These are phyloP conservation scores for Elaphurus davidianus DNA, from an alignment of 2,113 vertebrate species.

Conservation along the genomic window DNA sequence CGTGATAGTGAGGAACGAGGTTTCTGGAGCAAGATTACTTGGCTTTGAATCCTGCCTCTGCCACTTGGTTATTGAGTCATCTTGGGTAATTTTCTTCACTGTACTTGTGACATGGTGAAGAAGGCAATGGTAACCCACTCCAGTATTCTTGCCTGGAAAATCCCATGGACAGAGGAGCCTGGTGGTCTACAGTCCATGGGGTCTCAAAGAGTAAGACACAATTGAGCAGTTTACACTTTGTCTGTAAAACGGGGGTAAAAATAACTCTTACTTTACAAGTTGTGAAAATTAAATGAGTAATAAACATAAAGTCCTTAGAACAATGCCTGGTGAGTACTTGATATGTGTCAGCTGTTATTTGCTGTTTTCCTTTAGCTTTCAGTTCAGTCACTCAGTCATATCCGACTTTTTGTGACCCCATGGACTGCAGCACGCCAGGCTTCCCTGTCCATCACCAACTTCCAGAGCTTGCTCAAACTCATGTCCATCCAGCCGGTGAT, in stretches of 20 bases:
- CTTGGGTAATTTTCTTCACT: background rate
- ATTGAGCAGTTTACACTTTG: background rate
- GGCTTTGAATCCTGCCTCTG: background rate
- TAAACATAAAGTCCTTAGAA: background rate
- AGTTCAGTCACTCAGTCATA: background rate
- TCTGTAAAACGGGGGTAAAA: background rate
- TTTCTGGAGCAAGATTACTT: background rate
- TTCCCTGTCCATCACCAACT: background rate
- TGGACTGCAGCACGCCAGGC: background rate
- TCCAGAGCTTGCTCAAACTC: background rate
- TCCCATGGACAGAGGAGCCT: background rate
- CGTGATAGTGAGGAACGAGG: background rate
- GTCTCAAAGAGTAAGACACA: background rate
- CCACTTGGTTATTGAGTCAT: background rate
- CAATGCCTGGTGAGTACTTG: background rate
- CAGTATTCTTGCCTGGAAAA: background rate
- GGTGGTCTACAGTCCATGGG: background rate
- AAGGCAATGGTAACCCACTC: background rate
- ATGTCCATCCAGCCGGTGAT: background rate
- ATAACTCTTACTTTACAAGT: background rate
- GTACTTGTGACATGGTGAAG: background rate
- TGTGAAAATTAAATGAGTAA: background rate
- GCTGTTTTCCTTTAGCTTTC: background rate
- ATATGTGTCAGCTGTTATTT: background rate
- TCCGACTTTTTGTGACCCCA: background rate